These are phyloP conservation scores for Ceratothoa steindachneri DNA, from an alignment of 2,888 invertebrate genomes.

Conservation along the genomic window DNA sequence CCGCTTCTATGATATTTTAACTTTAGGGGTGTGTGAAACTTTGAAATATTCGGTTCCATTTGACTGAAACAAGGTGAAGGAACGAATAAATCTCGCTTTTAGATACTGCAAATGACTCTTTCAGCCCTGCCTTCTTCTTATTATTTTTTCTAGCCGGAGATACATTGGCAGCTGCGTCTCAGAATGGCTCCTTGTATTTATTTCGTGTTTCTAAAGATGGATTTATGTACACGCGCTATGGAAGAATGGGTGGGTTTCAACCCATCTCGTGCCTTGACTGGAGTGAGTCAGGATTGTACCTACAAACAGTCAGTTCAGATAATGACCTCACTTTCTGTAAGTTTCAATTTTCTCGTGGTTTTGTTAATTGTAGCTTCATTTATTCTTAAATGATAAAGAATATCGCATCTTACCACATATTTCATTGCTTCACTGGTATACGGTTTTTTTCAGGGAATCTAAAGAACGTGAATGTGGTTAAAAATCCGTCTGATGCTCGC, in stretches of 20 bases:
- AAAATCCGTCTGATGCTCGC: constrained; percentile 83
- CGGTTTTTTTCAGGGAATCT: constrained; percentile 78
- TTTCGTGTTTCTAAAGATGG: constrained; percentile 83
- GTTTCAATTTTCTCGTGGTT: constrained; percentile 52
- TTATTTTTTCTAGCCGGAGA: constrained; percentile 84
- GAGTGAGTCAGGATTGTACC: constrained; percentile 80
- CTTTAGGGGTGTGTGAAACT: too few relatives aligned
- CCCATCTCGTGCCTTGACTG: constrained; percentile 82
- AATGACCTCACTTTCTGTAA: constrained; percentile 83
- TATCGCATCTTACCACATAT: too few relatives aligned
- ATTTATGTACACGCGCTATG: constrained; percentile 82
- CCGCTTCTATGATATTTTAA: too few relatives aligned
- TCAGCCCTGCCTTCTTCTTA: too few relatives aligned
- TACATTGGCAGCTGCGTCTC: constrained; percentile 80
- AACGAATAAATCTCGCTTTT: not conserved
- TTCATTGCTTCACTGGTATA: too few relatives aligned
- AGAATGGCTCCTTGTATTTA: constrained; percentile 77
- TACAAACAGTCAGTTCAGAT: constrained; percentile 85
- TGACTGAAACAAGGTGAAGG: not conserved
- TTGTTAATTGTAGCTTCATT: too few relatives aligned
- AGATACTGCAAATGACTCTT: too few relatives aligned
- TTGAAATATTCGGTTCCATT: too few relatives aligned
- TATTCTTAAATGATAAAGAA: not conserved
- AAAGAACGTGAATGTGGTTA: constrained; percentile 78
- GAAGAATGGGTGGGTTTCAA: constrained; percentile 79